phyloP scores from a whole-genome alignment of 2,888 invertebrate genomes.

The Isoperla grammatica region DNA sequence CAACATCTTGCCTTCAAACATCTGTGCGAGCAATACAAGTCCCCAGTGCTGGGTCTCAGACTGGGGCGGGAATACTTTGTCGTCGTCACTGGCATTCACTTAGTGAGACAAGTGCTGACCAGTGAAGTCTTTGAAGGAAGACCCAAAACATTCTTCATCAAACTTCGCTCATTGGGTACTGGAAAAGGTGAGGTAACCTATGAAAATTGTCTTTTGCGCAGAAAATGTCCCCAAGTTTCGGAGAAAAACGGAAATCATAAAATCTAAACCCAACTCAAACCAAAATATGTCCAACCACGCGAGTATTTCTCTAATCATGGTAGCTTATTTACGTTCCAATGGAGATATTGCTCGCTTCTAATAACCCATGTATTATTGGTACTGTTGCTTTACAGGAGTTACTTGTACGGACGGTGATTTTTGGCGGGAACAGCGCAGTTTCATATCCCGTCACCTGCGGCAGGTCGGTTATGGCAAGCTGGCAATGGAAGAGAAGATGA shows the following conservation, averaged over 20 bases:
- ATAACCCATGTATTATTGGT: no score
- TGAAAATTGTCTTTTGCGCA: no score
- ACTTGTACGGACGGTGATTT: constrained; percentile 54
- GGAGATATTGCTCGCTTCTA: no score
- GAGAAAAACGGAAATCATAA: no score
- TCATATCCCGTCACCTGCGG: constrained; percentile 50
- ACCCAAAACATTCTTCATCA: constrained; percentile 59
- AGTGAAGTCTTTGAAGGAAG: constrained; percentile 58
- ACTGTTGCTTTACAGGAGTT: constrained; percentile 44
- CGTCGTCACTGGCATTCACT: constrained; percentile 49
- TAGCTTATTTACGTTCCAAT: no score
- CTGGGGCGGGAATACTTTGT: constrained; percentile 51
- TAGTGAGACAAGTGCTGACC: constrained; percentile 50
- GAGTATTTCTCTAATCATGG: no score
- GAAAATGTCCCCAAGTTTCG: no score
- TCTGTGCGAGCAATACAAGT: constrained; percentile 46
- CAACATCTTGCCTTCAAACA: constrained; percentile 49
- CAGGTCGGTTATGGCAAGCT: constrained; percentile 53
- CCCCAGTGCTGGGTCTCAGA: constrained; percentile 53
- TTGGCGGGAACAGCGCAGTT: constrained; percentile 53
- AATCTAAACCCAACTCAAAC: no score
- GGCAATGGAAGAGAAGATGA: constrained; percentile 50
- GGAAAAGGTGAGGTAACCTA: constrained; percentile 48
- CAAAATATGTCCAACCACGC: no score
- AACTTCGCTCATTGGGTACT: constrained; percentile 58